Conservation (phyloP, 2,113 vertebrate species). For the Megaceryle maxima region DNA sequence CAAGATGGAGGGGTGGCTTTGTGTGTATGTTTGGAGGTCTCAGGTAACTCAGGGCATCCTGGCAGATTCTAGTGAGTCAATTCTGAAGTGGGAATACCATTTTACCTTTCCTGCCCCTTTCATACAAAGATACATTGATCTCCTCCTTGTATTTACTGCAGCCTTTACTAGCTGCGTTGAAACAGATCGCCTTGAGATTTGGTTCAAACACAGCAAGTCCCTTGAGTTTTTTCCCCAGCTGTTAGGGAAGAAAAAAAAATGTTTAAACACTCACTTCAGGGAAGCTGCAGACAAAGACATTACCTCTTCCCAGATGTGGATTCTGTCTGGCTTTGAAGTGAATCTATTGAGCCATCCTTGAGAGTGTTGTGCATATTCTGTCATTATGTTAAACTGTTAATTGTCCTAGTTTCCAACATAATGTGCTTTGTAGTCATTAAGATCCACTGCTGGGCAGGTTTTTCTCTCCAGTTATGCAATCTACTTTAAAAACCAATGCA, state of each 20-base stretch:
- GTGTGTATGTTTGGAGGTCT: neutral
- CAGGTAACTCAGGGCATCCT: neutral
- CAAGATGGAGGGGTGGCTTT: fast-evolving
- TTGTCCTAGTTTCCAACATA: constrained; percentile 43
- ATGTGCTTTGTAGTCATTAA: constrained; percentile 3
- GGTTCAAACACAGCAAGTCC: constrained; percentile 39
- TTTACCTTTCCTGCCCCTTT: neutral
- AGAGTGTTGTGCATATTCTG: neutral
- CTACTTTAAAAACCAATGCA: neutral
- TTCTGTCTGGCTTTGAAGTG: constrained; percentile 63
- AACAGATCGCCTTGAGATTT: constrained; percentile 51
- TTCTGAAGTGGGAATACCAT: neutral
- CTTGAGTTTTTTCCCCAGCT: constrained; percentile 48
- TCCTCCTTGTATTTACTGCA: constrained; percentile 23
- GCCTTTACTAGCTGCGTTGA: constrained; percentile 21
- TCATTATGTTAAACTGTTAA: constrained; percentile 44
- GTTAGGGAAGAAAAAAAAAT: constrained; percentile 27
- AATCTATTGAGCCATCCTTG: constrained; percentile 41
- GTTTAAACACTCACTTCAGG: constrained; percentile 51
- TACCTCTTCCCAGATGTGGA: constrained; percentile 56
- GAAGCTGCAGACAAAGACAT: constrained; percentile 48
- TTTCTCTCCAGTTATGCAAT: neutral
- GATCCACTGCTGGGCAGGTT: neutral
- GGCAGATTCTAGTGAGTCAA: neutral
- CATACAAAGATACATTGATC: neutral